Base-by-base conservation (phyloP, 1,140 invertebrate species). In the Drosophila pandora region DNA sequence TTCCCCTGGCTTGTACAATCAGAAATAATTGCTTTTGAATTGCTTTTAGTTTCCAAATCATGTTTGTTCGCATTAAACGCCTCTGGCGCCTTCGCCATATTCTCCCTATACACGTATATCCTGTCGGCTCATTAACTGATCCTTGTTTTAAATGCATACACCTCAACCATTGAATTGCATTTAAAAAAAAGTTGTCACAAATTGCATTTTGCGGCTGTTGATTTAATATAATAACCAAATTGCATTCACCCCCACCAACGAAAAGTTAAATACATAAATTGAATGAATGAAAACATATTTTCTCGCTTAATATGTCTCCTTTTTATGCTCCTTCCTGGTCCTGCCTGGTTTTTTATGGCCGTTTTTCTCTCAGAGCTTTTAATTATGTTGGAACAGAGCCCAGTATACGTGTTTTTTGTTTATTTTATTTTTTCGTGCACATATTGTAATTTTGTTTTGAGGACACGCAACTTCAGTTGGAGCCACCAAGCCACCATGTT, bases 1-100 rank as follows among this genome's bases (percentile, higher is more conserved):
- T 39, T 23, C 23, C 13, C n/a, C 37, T n/a, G 30, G 30, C 37
- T n/a, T 52, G 21, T 60, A 81, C 80, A 87, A 85, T 87, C 83
- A 82, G 58, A 78, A 65, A 63, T 87, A 87, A 88, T 87, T 73
- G 83, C 72, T 67, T 71, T 56, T 69, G 65, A 85, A 87, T 87
- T 85, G 82, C 82, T 72, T 87, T 85, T 79, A 68, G 72, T 61
- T 87, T 64, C 37, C 52, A 49, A 48, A 34, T 71, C 34, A 17
- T 37, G 28, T 52, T 25, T 39, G n/a, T n/a, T 17, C 39, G 39
- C 39, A 10, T 41, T 13, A n/a, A 41, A 41, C 43, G 17, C 45
- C 41, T 47, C 23, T 48, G 56, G 45, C 45, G 41, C 41, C 41
- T 21, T 43, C 21, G 43, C 4, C 7, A 2, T 5, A 2, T 22